These are phyloP conservation scores for Lasioglossum calceatum DNA, from an alignment of 2,888 invertebrate species.

Conservation along the genomic window DNA sequence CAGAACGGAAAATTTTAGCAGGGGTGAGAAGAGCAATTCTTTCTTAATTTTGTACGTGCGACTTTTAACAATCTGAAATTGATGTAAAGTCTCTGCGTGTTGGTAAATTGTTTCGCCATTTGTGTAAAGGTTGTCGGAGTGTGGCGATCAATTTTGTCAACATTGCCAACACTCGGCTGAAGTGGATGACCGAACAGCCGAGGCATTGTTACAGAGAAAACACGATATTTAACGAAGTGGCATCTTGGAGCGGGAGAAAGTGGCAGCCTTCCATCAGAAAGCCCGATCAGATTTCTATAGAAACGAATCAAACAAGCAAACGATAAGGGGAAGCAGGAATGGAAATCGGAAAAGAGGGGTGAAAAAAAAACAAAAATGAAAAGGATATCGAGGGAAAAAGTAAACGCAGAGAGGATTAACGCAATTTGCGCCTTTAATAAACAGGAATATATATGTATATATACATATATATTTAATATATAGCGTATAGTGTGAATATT, in stretches of 20 bases:
- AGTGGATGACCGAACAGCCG: background rate
- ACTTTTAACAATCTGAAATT: no score
- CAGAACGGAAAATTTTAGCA: background rate
- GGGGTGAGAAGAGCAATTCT: background rate
- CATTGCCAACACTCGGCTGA: background rate
- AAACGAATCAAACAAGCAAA: conserved; percentile 20
- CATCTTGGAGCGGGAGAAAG: conserved; percentile 33
- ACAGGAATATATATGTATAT: conserved; percentile 22
- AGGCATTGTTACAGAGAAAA: background rate
- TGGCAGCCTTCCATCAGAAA: background rate
- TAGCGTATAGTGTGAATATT: conserved; percentile 17
- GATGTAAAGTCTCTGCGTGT: background rate
- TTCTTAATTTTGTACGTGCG: background rate
- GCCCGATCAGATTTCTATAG: conserved; percentile 24
- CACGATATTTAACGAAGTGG: conserved; percentile 12
- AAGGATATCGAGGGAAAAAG: conserved; percentile 25
- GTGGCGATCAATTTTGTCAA: background rate
- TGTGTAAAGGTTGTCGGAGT: background rate
- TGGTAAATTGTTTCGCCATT: background rate
- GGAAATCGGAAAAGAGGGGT: background rate
- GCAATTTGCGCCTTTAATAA: conserved; percentile 66
- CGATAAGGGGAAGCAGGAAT: conserved; percentile 9
- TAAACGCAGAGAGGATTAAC: conserved; percentile 45
- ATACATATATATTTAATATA: conserved; percentile 25
- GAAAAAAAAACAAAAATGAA: background rate